phyloP scores from a whole-genome alignment of 2,888 invertebrate genomes.

The Erebia epiphron region DNA sequence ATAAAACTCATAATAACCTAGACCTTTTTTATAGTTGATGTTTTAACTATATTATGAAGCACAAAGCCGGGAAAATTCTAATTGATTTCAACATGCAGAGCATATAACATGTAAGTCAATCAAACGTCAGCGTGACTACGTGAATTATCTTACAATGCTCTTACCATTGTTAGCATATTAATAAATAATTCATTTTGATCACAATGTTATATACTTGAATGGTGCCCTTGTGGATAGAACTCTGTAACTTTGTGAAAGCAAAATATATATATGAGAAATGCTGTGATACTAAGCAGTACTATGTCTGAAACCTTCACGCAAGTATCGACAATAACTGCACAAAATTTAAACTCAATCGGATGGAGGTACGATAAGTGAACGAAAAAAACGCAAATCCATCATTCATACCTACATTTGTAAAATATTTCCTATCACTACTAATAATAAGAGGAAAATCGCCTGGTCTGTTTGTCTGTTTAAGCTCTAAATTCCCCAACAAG shows the following conservation, averaged over 20 bases:
- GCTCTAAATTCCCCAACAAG: no score
- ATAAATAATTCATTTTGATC: slow-evolving; percentile 34
- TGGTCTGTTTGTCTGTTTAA: no score
- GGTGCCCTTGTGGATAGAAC: background rate
- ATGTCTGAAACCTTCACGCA: background rate
- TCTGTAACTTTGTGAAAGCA: background rate
- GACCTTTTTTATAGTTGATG: background rate
- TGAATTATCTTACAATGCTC: slow-evolving; percentile 53
- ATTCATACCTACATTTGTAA: no score
- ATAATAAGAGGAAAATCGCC: no score
- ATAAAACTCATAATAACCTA: background rate
- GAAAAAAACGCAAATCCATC: no score
- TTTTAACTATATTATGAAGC: background rate
- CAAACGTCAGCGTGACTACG: slow-evolving; percentile 34
- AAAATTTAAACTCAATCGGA: no score
- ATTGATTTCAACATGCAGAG: slow-evolving; percentile 17
- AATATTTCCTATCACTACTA: no score
- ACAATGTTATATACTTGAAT: slow-evolving; percentile 7
- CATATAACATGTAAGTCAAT: slow-evolving; percentile 34
- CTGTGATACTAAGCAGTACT: background rate
- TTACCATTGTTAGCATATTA: slow-evolving; percentile 31
- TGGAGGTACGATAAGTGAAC: no score
- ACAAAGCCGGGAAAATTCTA: slow-evolving; percentile 6
- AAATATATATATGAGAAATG: background rate
- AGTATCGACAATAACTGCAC: no score